phyloP scores from a whole-genome alignment of 2,113 vertebrate species.

The Ranitomeya imitator region DNA sequence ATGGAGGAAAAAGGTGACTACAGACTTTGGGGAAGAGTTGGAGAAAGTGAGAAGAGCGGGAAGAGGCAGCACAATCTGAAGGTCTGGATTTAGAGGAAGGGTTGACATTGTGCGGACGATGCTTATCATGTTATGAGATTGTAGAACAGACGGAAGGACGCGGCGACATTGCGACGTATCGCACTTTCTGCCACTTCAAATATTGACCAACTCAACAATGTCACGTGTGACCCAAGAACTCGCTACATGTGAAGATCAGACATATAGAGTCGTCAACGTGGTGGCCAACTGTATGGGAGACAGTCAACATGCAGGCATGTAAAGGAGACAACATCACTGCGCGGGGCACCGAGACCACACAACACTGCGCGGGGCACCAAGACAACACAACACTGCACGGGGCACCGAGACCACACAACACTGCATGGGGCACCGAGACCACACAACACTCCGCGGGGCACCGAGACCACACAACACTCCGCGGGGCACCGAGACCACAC shows the following conservation, averaged over 20 bases:
- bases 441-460: too few relatives aligned
- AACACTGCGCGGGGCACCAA: too few relatives aligned
- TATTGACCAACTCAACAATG: constrained; percentile 28
- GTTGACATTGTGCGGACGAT: constrained; percentile 24
- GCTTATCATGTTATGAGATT: neutral
- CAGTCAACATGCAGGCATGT: too few relatives aligned
- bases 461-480: too few relatives aligned
- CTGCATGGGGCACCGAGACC: too few relatives aligned
- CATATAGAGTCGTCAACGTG: neutral
- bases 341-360: too few relatives aligned
- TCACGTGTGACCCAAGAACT: neutral
- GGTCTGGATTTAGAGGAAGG: neutral
- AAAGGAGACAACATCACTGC: too few relatives aligned
- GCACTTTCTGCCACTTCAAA: constrained; percentile 3
- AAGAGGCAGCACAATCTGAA: neutral
- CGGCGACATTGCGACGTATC: constrained; percentile 15
- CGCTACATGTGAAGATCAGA: neutral
- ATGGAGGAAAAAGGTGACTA: neutral
- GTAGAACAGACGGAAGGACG: constrained; percentile 21
- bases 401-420: too few relatives aligned
- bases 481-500: too few relatives aligned
- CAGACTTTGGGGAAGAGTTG: neutral
- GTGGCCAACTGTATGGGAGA: too few relatives aligned
- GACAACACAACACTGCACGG: too few relatives aligned
- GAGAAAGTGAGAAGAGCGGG: neutral